Conservation (phyloP, 2,113 vertebrate species). For the Salvelinus alpinus region DNA sequence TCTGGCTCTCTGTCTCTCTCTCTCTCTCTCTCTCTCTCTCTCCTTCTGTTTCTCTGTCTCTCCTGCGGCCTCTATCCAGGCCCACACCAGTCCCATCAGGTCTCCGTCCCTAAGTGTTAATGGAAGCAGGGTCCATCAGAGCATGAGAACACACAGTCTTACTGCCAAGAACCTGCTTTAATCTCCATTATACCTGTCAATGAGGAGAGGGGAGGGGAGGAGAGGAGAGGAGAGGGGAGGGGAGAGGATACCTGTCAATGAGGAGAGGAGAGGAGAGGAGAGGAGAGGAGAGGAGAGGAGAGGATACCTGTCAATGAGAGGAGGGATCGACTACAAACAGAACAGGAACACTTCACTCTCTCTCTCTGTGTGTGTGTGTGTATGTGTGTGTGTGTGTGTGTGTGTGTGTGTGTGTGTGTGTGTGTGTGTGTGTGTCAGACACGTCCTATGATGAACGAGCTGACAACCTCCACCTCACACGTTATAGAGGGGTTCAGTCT, state of each 20-base stretch:
- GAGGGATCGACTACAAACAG: conserved; percentile 36
- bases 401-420: too few relatives aligned
- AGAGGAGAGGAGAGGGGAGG: too few relatives aligned
- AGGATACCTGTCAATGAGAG: conserved; percentile 31
- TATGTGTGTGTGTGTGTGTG: not conserved
- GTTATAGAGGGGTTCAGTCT: conserved; percentile 27
- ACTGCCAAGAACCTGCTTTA: conserved; percentile 39
- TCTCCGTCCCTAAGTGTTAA: not conserved
- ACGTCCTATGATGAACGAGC: not conserved
- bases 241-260: conserved; percentile 31
- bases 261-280: not conserved
- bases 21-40: not conserved
- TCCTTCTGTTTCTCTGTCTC: not conserved
- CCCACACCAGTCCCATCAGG: not conserved
- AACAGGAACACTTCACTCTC: conserved; percentile 18
- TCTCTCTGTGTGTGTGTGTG: not conserved
- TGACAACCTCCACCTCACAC: not conserved
- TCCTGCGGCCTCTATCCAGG: not conserved
- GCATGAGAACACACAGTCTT: conserved; percentile 14
- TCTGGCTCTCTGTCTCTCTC: not conserved
- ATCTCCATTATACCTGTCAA: conserved; percentile 46
- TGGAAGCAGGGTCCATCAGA: not conserved
- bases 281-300: too few relatives aligned
- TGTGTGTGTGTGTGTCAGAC: not conserved
- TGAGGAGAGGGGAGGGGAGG: conserved; percentile 8